Conservation (phyloP, 2,888 invertebrate species). For the Tethea ocularis region DNA sequence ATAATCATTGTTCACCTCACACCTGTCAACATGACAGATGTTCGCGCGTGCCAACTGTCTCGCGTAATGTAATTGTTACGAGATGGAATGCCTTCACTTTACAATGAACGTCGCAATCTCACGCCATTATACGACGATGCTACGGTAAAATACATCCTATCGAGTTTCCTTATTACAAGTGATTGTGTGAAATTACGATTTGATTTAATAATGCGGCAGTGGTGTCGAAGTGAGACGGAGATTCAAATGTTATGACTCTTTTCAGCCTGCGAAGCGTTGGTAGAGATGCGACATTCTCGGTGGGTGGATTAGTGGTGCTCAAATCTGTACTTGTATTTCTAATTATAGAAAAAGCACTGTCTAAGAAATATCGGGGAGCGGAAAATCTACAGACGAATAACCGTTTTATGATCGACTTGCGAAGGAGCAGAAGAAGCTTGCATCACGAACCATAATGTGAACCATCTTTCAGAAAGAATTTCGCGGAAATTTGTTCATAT, state of each 20-base stretch:
- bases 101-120: constrained; percentile 36
- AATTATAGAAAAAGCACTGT: neutral
- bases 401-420: too few species aligned
- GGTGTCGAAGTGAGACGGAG: neutral
- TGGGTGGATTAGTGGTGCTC: neutral
- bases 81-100: neutral
- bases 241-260: neutral
- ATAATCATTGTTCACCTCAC: constrained; percentile 23
- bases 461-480: too few species aligned
- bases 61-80: constrained; percentile 5
- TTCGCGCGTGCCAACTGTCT: constrained; percentile 25
- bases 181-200: constrained; percentile 48
- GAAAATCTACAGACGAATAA: too few species aligned
- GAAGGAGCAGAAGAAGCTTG: too few species aligned
- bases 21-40: constrained; percentile 26
- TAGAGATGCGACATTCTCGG: neutral
- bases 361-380: too few species aligned
- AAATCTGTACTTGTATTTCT: neutral
- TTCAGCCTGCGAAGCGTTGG: neutral
- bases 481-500: too few species aligned
- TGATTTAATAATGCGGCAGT: constrained; percentile 17
- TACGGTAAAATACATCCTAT: constrained; percentile 45
- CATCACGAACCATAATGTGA: too few species aligned
- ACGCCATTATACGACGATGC: constrained; percentile 47
- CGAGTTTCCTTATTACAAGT: constrained; percentile 47